A percentile compares a stretch with the other conserved stretches of the same genome.
These are phyloP conservation scores for Eufriesea mexicana DNA, from an alignment of 1,140 invertebrate genomes.

Conservation along the genomic window DNA sequence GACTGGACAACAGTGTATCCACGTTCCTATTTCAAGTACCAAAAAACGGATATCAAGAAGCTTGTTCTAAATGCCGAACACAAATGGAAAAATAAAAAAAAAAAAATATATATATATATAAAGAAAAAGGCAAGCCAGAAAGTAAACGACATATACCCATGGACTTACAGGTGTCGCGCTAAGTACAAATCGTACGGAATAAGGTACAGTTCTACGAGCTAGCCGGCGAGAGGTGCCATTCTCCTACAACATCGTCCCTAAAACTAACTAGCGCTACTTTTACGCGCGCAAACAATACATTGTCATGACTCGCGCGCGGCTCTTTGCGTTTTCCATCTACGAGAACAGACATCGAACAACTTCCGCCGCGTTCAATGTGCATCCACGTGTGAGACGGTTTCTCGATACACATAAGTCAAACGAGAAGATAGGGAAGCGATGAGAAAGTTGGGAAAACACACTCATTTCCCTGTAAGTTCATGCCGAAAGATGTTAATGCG, in stretches of 20 bases:
- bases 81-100: not conserved
- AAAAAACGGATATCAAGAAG: slow-evolving; percentile 19
- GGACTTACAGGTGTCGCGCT: slow-evolving; percentile 41
- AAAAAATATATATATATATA: not conserved
- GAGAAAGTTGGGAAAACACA: slow-evolving; percentile 7
- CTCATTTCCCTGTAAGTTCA: slow-evolving; percentile 50
- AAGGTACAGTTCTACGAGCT: slow-evolving; percentile 12
- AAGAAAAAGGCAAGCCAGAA: slow-evolving; percentile 34
- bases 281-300: not conserved
- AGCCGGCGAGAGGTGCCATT: not conserved
- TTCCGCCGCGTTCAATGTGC: not conserved
- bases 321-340: not conserved
- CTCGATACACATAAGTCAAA: not conserved
- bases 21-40: not conserved
- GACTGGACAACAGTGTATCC: not conserved
- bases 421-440: not conserved
- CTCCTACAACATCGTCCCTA: slow-evolving; percentile 8
- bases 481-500: slow-evolving; percentile 37
- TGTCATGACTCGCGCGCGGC: not conserved
- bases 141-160: slow-evolving; percentile 13
- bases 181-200: not conserved
- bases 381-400: not conserved
- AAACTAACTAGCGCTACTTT: not conserved
- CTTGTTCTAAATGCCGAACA: slow-evolving; percentile 14
- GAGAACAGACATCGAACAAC: not conserved